phyloP scores from a whole-genome alignment of 2,113 vertebrate species.

The Halcyon senegalensis region DNA sequence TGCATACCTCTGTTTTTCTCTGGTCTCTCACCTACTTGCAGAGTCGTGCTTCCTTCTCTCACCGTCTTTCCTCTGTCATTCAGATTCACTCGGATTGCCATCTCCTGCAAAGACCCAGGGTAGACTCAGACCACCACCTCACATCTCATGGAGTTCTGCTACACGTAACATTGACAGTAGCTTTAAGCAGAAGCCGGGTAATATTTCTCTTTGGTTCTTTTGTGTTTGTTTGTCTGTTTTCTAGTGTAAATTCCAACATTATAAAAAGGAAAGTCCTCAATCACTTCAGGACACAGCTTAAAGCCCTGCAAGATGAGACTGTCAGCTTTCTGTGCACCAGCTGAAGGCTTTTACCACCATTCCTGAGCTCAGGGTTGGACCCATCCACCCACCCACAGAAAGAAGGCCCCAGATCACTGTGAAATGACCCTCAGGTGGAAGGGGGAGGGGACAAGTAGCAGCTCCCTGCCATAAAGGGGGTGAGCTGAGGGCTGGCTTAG shows the following conservation, averaged over 20 bases:
- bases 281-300: neutral
- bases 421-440: slow-evolving; percentile 55
- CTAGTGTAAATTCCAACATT: rapidly evolving
- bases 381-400: neutral
- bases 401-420: neutral
- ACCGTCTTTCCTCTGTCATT: too few relatives aligned
- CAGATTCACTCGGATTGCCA: neutral
- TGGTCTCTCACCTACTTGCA: neutral
- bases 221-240: too few relatives aligned
- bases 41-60: neutral
- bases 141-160: neutral
- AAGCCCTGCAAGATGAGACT: neutral
- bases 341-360: neutral
- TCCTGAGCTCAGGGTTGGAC: neutral
- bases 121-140: neutral
- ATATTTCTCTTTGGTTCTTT: neutral
- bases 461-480: slow-evolving; percentile 32
- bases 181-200: neutral
- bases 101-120: neutral
- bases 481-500: rapidly evolving
- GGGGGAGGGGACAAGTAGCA: neutral
- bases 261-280: neutral
- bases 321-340: neutral
- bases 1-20: neutral
- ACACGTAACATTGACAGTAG: neutral